Evolutionary conservation across 2,888 invertebrate species (phyloP).

Genomic region (Bembecia ichneumoniformis): DNA sequence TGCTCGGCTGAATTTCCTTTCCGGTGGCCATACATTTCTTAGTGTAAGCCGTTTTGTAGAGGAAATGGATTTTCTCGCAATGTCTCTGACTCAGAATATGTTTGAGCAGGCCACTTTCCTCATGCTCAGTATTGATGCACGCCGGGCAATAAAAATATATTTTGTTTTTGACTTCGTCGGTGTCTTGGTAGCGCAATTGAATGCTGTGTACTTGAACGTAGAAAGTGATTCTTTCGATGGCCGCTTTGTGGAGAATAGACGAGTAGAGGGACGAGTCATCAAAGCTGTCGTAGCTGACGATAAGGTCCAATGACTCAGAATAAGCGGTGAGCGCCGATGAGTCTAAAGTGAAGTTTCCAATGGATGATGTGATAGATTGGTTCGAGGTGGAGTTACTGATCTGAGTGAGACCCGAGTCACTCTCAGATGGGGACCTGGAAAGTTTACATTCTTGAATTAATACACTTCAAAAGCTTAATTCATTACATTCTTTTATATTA

Average conservation of each 20-base stretch:
- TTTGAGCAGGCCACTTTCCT: constrained; percentile 42
- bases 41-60: constrained; percentile 61
- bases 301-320: constrained; percentile 53
- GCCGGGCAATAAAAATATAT: constrained; percentile 48
- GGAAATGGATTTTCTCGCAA: constrained; percentile 58
- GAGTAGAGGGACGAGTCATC: constrained; percentile 43
- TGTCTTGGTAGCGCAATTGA: constrained; percentile 36
- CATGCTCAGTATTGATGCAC: constrained; percentile 35
- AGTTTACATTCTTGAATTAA: background rate
- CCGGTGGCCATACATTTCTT: constrained; percentile 51
- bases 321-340: constrained; percentile 51
- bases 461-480: too few species aligned
- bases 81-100: constrained; percentile 51
- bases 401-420: constrained; percentile 41
- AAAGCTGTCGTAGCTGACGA: constrained; percentile 57
- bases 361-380: constrained; percentile 52
- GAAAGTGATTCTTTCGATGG: constrained; percentile 57
- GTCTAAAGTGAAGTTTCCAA: constrained; percentile 57
- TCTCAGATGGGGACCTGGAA: constrained; percentile 14
- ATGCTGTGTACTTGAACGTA: constrained; percentile 61
- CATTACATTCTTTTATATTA: too few species aligned
- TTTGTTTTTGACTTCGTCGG: constrained; percentile 29
- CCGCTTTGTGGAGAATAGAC: constrained; percentile 45
- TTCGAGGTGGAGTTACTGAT: constrained; percentile 31
- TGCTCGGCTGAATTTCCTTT: constrained; percentile 59